phyloP scores from a whole-genome alignment of 2,797 vertebrate genomes.

The Gymnodraco acuticeps region DNA sequence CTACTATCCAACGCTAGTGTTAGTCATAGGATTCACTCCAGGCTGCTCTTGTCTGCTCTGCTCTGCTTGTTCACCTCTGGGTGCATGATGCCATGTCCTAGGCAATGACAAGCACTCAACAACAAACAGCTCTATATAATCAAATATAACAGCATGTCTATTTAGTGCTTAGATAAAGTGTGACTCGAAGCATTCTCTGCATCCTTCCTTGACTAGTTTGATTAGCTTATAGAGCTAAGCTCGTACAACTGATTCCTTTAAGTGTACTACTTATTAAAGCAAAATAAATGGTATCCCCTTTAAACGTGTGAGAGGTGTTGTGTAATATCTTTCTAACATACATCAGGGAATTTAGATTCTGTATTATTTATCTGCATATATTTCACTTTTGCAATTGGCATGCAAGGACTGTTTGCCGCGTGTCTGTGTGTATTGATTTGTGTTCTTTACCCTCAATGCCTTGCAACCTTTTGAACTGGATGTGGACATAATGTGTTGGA shows the following conservation, averaged over 20 bases:
- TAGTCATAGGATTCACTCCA: constrained; percentile 52
- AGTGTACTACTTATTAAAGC: background rate
- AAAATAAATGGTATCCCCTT: no score
- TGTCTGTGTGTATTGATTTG: constrained; percentile 6
- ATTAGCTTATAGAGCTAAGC: constrained; percentile 5
- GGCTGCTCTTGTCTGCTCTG: constrained; percentile 28
- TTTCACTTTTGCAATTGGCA: background rate
- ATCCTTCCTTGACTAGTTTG: background rate
- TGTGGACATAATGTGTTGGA: background rate
- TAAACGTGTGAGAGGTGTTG: no score
- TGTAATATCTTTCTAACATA: no score
- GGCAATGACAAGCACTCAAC: constrained; percentile 39
- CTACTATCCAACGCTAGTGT: constrained; percentile 52
- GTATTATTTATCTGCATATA: background rate
- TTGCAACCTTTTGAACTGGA: background rate
- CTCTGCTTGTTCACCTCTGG: constrained; percentile 31
- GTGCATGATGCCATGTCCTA: constrained; percentile 29
- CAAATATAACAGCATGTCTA: constrained; percentile 37
- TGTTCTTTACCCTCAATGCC: background rate
- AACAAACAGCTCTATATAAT: constrained; percentile 54
- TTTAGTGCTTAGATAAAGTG: constrained; percentile 3
- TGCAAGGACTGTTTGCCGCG: background rate
- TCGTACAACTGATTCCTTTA: background rate
- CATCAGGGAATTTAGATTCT: background rate
- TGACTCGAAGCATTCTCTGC: constrained; percentile 4